Base-by-base conservation (phyloP, 2,113 vertebrate genomes). In the Megaleporinus macrocephalus region DNA sequence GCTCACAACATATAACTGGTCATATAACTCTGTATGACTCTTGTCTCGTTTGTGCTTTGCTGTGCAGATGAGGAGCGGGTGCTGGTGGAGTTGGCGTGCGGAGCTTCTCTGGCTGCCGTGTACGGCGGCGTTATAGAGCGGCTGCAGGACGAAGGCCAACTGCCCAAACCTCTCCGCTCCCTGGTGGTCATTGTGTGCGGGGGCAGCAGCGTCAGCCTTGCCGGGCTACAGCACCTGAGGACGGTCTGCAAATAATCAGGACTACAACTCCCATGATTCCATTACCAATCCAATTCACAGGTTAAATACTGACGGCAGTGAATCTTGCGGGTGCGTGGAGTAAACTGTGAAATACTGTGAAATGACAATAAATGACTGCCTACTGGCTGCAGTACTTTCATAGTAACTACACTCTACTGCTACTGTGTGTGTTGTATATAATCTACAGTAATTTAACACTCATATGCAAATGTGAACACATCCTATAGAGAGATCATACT, bases 41-140 rank as follows among this genome's bases (percentile, higher is more conserved):
- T 44, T 44, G 18, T 68, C 1, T 49, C 2, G 49, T 79, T 20
- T 79, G n/a, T 57, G 14, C 29, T 26, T 68, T 14, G 68, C 5
- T 62, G 53, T 68, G n/a, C 79, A 95, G 94, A 95, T 86, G 94
- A 95, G 75, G 94, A 95, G 87, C 92, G 93, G 3, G 93, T 95
- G 53, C n/a, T 95, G 86, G 95, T 95, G 87, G 94, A 95, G 86
- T 81, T 95, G 85, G 93, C 95, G 0, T 95, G 94, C 29, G 94
- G 94, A 53, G 95, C 95, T 0, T 88, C 92, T 0, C 83, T 95
- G 0, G 93, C 93, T 22, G 92, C 94, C 0, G 87, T 95, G 36
- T 95, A 95, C 89, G 90, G 86, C 5, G 90, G 93, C 0, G 9
- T 94, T 3, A 86, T 94, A 70, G 44, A 15, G 55, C 89, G 88